Conservation (phyloP, 37 sponge, comb jelly and placozoan genomes). For the Dysidea cf. avara region DNA sequence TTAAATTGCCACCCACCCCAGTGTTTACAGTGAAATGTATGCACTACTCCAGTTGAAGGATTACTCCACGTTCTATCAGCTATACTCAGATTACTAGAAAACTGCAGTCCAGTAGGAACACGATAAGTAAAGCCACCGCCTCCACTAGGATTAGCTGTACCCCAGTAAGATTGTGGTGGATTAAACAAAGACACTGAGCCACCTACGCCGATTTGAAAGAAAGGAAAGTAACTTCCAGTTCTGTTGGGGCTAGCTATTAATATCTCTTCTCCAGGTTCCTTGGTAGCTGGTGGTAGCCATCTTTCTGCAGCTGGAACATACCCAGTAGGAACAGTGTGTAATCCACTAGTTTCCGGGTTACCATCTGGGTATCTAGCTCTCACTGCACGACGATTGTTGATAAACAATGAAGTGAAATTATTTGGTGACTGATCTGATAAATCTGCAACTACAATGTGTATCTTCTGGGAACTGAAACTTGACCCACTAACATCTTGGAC, state of each 20-base stretch:
- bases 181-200: constrained; percentile 41
- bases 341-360: no score
- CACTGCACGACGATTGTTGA: no score
- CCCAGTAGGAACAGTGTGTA: constrained; percentile 50
- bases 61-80: constrained; percentile 28
- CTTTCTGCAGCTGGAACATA: constrained; percentile 24
- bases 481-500: no score
- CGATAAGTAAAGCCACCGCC: constrained; percentile 30
- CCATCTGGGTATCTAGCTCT: no score
- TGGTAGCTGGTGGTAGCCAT: no score
- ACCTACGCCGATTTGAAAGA: constrained; percentile 47
- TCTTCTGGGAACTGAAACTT: no score
- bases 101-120: constrained; percentile 26
- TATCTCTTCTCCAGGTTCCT: constrained; percentile 23
- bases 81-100: constrained; percentile 9
- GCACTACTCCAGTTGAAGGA: constrained; percentile 44
- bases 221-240: constrained; percentile 27
- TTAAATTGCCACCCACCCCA: constrained; percentile 61
- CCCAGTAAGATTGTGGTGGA: constrained; percentile 68
- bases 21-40: constrained; percentile 35
- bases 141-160: constrained; percentile 16
- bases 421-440: no score
- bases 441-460: no score
- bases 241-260: constrained; percentile 18
- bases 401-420: no score